Conservation (phyloP, 2,888 invertebrate genomes). For the Latrodectus elegans region DNA sequence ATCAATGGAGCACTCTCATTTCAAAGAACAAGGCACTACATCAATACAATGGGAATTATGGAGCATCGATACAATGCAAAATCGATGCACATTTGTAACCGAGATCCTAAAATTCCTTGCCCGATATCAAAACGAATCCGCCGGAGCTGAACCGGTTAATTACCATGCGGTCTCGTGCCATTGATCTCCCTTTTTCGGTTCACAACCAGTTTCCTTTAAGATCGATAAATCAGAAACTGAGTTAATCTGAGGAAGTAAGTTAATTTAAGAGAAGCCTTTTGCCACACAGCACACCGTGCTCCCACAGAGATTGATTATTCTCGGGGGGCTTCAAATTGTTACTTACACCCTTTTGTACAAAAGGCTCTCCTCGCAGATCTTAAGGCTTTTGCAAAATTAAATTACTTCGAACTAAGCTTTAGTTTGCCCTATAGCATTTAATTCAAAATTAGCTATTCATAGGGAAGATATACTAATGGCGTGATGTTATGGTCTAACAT, state of each 20-base stretch:
- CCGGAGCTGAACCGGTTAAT: constrained; percentile 41
- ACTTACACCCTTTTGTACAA: constrained; percentile 51
- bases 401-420: constrained; percentile 20
- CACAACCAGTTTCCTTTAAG: constrained; percentile 53
- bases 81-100: constrained; percentile 63
- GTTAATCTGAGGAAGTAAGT: constrained; percentile 63
- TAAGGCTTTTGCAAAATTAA: constrained; percentile 42
- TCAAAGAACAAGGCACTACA: constrained; percentile 2
- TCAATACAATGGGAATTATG: constrained; percentile 12
- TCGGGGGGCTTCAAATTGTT: constrained; percentile 62
- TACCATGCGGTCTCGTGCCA: constrained; percentile 36
- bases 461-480: too few relatives aligned
- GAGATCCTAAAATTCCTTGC: constrained; percentile 29
- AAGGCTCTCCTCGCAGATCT: constrained; percentile 31
- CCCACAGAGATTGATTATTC: constrained; percentile 58
- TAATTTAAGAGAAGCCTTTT: constrained; percentile 51
- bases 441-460: too few relatives aligned
- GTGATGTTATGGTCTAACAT: too few relatives aligned
- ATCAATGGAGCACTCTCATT: not conserved
- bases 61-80: constrained; percentile 32
- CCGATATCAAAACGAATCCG: constrained; percentile 32
- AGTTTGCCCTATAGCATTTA: too few relatives aligned
- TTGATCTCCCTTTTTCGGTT: constrained; percentile 60
- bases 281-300: constrained; percentile 20
- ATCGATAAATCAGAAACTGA: constrained; percentile 62